Evolutionary conservation across 2,113 vertebrate genomes (phyloP).

Genomic region (Pan paniscus): DNA sequence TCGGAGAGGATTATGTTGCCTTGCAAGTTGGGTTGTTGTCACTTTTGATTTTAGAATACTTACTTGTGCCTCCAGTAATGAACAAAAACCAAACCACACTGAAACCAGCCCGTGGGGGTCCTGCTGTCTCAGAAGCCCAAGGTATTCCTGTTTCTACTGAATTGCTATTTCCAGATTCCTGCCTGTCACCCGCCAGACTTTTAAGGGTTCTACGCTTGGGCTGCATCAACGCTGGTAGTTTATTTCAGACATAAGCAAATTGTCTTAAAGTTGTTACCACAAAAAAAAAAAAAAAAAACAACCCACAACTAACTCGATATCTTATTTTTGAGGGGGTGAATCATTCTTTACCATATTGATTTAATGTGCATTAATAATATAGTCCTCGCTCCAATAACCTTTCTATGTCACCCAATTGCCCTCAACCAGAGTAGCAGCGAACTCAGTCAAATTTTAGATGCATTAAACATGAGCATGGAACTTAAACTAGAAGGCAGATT

Average conservation of each 20-base stretch:
- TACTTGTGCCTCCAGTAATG: constrained; percentile 22
- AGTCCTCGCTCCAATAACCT: constrained; percentile 72
- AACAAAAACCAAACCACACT: not conserved
- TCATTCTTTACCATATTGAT: constrained; percentile 80
- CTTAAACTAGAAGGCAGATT: constrained; percentile 45
- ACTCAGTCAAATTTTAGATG: constrained; percentile 66
- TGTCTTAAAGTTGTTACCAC: constrained; percentile 41
- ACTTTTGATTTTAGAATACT: constrained; percentile 62
- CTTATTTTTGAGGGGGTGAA: constrained; percentile 29
- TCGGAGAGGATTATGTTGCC: not conserved
- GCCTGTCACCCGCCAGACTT: not conserved
- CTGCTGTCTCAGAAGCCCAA: not conserved
- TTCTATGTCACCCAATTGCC: constrained; percentile 66
- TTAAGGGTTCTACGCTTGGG: not conserved
- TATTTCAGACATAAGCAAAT: constrained; percentile 55
- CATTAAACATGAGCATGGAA: constrained; percentile 19
- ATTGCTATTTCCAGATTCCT: not conserved
- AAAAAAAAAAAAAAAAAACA: not conserved
- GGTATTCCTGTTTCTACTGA: not conserved
- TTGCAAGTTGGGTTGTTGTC: constrained; percentile 54
- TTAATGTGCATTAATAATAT: constrained; percentile 51
- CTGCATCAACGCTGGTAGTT: constrained; percentile 25
- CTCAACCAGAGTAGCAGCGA: constrained; percentile 61
- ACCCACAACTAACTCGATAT: constrained; percentile 11
- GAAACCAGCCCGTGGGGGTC: not conserved